Evolutionary conservation across 2,113 vertebrate genomes (phyloP).

Genomic region (Zapus hudsonius): DNA sequence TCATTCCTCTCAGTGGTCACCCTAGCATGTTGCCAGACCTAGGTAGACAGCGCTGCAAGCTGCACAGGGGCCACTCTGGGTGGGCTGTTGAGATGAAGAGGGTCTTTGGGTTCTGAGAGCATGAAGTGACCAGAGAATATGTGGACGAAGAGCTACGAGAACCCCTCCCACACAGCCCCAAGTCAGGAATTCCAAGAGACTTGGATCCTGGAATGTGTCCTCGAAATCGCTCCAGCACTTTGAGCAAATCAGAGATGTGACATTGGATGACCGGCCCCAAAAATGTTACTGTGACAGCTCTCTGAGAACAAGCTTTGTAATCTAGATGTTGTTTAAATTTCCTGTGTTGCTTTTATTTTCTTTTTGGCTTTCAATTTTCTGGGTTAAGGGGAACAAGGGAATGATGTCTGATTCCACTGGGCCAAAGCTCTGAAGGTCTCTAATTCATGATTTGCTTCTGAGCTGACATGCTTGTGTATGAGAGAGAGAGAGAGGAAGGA

Average conservation of each 20-base stretch:
- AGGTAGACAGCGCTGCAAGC: neutral
- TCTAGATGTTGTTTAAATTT: neutral
- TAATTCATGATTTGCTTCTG: rapidly evolving
- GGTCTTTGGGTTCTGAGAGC: neutral
- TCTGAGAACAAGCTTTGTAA: neutral
- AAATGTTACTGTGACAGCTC: neutral
- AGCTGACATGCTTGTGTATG: neutral
- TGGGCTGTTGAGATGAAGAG: neutral
- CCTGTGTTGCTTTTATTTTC: neutral
- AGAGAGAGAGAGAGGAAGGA: neutral
- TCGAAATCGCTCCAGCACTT: neutral
- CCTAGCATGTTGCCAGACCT: rapidly evolving
- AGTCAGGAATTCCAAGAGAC: neutral
- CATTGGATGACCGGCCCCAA: rapidly evolving
- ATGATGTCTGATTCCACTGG: neutral
- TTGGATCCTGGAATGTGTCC: neutral
- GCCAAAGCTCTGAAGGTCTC: neutral
- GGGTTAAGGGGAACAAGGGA: neutral
- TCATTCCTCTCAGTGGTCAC: neutral
- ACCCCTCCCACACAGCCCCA: neutral
- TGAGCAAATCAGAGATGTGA: neutral
- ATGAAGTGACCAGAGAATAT: neutral
- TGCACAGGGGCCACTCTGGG: rapidly evolving
- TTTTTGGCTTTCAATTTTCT: neutral
- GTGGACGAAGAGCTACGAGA: neutral